Base-by-base conservation (phyloP, 2,888 invertebrate genomes). In the Nephrotoma guestfalica region DNA sequence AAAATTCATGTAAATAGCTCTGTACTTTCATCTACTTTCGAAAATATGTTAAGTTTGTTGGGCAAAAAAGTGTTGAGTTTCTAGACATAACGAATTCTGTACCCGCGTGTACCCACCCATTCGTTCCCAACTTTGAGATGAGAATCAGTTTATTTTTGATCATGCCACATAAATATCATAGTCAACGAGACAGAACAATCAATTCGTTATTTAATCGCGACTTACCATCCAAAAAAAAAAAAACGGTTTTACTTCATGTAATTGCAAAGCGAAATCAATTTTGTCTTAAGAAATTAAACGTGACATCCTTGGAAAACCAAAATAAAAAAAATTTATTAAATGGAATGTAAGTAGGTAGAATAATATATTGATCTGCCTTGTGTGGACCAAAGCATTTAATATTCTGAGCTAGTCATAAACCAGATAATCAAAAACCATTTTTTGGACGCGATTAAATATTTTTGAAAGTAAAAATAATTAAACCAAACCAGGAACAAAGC, bases 241-340 rank as follows among this genome's bases (percentile, higher is more conserved):
- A 57, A 71, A 30, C 30, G 18, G 30, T 71, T 30, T n/a, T 57
- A 7, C 57, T 57, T 71, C 30, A 71, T 30, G 71, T 7, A 30
- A 13, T 7, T 71, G 30, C 71, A 30, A 30, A 30, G 3, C 71
- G 30, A 71, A 71, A 71, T 30, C 30, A 71, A 71, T 30, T 71
- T 71, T 71, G 30, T 84, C 84, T 84, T 84, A 84, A 84, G 84
- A 84, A 84, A 84, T 84, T 84, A 84, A 41, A 41, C 84, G 84
- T 84, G 84, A 84, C 42, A 84, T 84, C 84, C 84, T 84, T 84
- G 84, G n/a, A 11, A 47, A 84, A 41, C n/a, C 30, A 2, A 30
- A 9, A 30, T 30, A 71, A 71, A 71, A 71, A 18, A 7, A 71
- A 71, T 30, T 6, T n/a, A n/a, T n/a, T 57, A 51, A 51, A 4